These are phyloP conservation scores for Verasper variegatus DNA, from an alignment of 2,113 vertebrate genomes.

Conservation along the genomic window DNA sequence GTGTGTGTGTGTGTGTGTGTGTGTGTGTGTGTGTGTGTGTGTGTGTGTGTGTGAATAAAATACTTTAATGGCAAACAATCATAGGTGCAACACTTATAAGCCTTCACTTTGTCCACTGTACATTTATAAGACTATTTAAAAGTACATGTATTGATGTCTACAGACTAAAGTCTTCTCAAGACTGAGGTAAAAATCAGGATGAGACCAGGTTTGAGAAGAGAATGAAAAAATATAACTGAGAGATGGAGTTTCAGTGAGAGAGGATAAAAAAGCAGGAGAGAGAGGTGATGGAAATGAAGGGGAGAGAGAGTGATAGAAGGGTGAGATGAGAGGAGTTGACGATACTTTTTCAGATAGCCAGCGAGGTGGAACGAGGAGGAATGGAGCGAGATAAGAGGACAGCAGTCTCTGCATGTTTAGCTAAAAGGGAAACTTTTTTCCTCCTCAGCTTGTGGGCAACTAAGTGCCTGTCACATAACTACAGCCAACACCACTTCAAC, in stretches of 20 bases:
- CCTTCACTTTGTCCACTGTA: neutral
- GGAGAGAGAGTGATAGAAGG: conserved; percentile 21
- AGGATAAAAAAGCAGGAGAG: neutral
- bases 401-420: conserved; percentile 56
- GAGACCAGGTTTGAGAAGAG: neutral
- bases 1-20: too few relatives aligned
- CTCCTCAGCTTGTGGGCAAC: conserved; percentile 29
- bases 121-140: neutral
- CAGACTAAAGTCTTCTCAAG: neutral
- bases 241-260: neutral
- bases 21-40: too few relatives aligned
- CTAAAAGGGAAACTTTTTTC: conserved; percentile 40
- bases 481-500: conserved; percentile 47
- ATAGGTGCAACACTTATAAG: neutral
- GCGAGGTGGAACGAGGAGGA: conserved; percentile 44
- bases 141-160: conserved; percentile 1
- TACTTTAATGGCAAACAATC: too few relatives aligned
- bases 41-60: too few relatives aligned
- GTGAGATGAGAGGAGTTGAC: conserved; percentile 47
- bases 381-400: conserved; percentile 60
- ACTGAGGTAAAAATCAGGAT: neutral
- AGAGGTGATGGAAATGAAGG: conserved; percentile 39
- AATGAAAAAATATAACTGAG: neutral
- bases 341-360: conserved; percentile 58
- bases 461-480: conserved; percentile 50